These are phyloP conservation scores for Argyresthia albistria DNA, from an alignment of 2,888 invertebrate genomes.

Conservation along the genomic window DNA sequence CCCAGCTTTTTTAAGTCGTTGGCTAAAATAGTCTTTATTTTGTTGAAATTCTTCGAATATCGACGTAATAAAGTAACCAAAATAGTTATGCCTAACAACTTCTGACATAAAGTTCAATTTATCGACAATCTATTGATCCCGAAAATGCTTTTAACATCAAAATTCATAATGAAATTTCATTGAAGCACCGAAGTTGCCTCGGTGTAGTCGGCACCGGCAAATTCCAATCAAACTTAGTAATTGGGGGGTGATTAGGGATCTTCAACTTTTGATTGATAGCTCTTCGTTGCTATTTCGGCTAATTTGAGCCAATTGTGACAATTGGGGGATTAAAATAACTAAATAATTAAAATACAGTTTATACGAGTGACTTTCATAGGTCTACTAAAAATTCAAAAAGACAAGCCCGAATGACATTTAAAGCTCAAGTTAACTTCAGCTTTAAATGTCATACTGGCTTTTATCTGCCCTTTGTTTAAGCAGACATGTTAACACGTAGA, in stretches of 20 bases:
- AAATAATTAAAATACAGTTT: too few relatives aligned
- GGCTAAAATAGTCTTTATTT: too few relatives aligned
- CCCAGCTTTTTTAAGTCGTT: too few relatives aligned
- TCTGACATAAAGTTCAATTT: neutral
- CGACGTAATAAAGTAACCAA: neutral
- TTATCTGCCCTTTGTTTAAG: too few relatives aligned
- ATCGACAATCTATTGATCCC: neutral
- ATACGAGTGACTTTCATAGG: too few relatives aligned
- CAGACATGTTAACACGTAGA: too few relatives aligned
- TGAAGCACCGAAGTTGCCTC: neutral
- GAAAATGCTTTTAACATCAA: neutral
- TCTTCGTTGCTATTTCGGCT: neutral
- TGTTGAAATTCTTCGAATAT: neutral
- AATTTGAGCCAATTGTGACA: too few relatives aligned
- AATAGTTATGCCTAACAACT: neutral
- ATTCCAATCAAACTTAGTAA: constrained; percentile 2
- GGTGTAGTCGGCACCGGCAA: neutral
- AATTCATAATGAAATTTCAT: neutral
- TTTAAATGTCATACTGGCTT: too few relatives aligned
- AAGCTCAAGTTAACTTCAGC: too few relatives aligned
- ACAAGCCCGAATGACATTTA: too few relatives aligned
- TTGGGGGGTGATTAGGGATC: neutral
- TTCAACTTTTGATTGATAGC: constrained; percentile 1
- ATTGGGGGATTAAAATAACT: too few relatives aligned
- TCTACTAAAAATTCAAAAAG: too few relatives aligned